Evolutionary conservation across 1,140 invertebrate species (phyloP), one percentile per base, ranked within the genome.

Genomic region (Laodelphax striatellus): DNA sequence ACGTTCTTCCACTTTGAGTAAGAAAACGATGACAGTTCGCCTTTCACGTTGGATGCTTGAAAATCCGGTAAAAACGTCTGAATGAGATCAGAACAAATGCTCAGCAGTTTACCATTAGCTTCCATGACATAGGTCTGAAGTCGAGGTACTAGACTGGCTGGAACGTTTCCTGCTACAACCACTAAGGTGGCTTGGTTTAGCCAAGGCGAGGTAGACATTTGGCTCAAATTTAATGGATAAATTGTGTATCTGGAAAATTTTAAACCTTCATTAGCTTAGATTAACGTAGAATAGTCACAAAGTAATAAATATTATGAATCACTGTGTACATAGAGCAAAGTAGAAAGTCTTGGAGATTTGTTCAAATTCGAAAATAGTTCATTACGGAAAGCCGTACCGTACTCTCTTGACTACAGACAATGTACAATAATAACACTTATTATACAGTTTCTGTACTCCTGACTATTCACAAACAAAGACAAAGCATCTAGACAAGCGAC

Each of bases 1-100:
- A 92, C 86, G 6, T 84, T 81, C 64, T 85, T 84, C 87, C 88
- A 92, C 64, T 84, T 82, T 54, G 84, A 84, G 65, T 90, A 92
- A 13, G 84, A 86, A 64, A 91, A 90, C 46, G 85, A 82, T 10
- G 90, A 87, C n/a, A 91, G 86, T 68, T 87, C 84, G 71, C 90
- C 87, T 10, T 87, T 79, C 4, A 90, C 86, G 34, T 38, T 38
- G 19, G 87, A 85, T 52, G 86, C 89, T 65, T 86, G 85, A 71
- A 90, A 90, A 41, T 84, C 82, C 13, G 87, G 86, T 60, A 90
- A 73, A 11, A 90, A 79, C 28, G 84, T 79, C 62, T 90, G 85
- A 13, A 91, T 72, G 17, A 88, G 77, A 72, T 93, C 89, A 1
- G 90, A 90, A 66, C 88, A 92, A 11, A 93, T 77, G 34, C 87